phyloP scores from a whole-genome alignment of 2,797 vertebrate genomes.

The Danio aesculapii region DNA sequence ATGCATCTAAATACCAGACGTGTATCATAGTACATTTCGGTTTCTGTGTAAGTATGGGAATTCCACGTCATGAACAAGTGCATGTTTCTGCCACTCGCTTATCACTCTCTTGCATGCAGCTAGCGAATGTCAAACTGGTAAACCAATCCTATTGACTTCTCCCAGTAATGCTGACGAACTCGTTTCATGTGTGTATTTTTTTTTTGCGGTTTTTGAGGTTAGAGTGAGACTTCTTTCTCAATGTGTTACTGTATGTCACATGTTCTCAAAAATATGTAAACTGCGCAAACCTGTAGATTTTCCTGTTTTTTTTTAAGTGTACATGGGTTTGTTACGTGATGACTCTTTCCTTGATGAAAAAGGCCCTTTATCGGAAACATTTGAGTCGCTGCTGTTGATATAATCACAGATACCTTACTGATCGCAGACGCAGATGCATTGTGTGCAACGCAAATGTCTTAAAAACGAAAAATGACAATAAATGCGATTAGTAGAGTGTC shows the following conservation, averaged over 20 bases:
- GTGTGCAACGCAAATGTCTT: too few relatives aligned
- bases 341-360: not conserved
- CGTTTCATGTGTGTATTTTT: not conserved
- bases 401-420: not conserved
- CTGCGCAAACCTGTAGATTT: not conserved
- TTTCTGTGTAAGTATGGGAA: not conserved
- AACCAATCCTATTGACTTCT: not conserved
- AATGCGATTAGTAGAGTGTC: too few relatives aligned
- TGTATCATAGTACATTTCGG: not conserved
- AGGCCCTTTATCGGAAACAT: not conserved
- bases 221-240: not conserved
- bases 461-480: too few relatives aligned
- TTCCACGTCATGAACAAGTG: not conserved
- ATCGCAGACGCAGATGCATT: not conserved
- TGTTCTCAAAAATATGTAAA: slow-evolving; percentile 1
- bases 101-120: not conserved
- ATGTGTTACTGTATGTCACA: not conserved
- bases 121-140: not conserved
- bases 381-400: not conserved
- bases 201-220: not conserved
- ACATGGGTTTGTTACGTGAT: not conserved
- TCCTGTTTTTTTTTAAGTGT: not conserved
- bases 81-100: not conserved
- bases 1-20: not conserved
- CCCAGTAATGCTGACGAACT: slow-evolving; percentile 15